Evolutionary conservation across 2,888 invertebrate species (phyloP), one percentile per base, ranked within the genome.

Genomic region (Sussaba pulchella): DNA sequence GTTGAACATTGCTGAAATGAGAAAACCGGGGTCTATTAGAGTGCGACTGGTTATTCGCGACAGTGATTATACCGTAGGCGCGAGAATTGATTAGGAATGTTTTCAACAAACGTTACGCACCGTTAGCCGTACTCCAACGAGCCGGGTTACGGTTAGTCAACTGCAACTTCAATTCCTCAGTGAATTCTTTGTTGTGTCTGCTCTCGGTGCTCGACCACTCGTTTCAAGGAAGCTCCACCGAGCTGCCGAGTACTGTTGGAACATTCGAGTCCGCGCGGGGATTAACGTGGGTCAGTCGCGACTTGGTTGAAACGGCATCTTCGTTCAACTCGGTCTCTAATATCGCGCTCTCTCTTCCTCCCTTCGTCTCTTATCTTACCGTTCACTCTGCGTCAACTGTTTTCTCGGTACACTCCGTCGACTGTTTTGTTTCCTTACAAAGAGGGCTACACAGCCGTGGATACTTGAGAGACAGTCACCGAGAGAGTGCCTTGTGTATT

Each of bases 161-260:
- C 72, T 57, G 17, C 21, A 57, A 21, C 59, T 59, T 47, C 47
- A 39, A 71, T 26, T 21, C 31, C 17, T 47, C 59, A 41, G 52
- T 43, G 69, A 17, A 54, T 70, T 63, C 69, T 70, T 70, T 70
- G 69, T 76, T 70, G 45, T 50, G 57, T 26, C 39, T 12, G 50
- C 50, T 69, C 17, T 50, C 31, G 31, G 2, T 50, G 61, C 69
- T 61, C 26, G 61, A 61, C 47, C 59, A 31, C 52, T 63, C 36
- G 36, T n/a, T 50, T 47, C 36, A 36, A 26, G 8, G 66, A 50
- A 12, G 5, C 47, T 31, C 63, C 45, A 6, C 12, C 24, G 14
- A 41, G 8, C 9, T 21, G n/a, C n/a, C 19, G 26, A 63, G 21
- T n/a, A 14, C 63, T 63, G 43, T 63, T 43, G 26, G 52, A 54